Base-by-base conservation (phyloP, 2,113 vertebrate species). In the Chaetura pelagica region DNA sequence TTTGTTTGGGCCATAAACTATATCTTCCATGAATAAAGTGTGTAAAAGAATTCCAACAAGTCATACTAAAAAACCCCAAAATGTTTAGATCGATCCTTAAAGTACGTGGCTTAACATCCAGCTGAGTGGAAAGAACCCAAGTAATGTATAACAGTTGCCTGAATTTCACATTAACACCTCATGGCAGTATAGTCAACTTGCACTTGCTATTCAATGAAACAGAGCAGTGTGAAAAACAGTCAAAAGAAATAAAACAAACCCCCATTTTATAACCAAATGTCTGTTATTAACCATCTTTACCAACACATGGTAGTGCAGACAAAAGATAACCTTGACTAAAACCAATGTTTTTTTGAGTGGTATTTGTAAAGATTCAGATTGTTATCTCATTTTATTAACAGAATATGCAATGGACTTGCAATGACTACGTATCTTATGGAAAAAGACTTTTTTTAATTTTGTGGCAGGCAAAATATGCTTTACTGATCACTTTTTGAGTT, bases 161-260 rank as follows among this genome's bases (percentile, higher is more conserved):
- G 75, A 93, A 71, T 86, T 90, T 94, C 89, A 55, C 68, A 86
- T 89, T 81, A 93, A 68, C 32, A 79, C 30, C 58, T 87, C 35
- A 14, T 49, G 17, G 23, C n/a, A 68, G 2, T n/a, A 59, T 0
- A 72, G 54, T 20, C 30, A 92, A 22, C 44, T 62, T 64, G 8
- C 22, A 73, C n/a, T 89, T 61, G 23, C 16, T 79, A 20, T 19
- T 46, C 15, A 94, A 9, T 26, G 23, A 72, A 82, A 78, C 4
- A 40, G 34, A 34, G 8, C 18, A 48, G 30, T 26, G 30, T 62
- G 58, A 89, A 61, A 57, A 82, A 57, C 8, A 61, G 18, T 11
- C 66, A 24, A 35, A 74, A 92, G 46, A 87, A 84, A 84, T 44
- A 57, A 75, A 62, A 32, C 9, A 79, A 84, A 73, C 7, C 1